Conservation (phyloP, 1,140 invertebrate species). For the Ostrea edulis region DNA sequence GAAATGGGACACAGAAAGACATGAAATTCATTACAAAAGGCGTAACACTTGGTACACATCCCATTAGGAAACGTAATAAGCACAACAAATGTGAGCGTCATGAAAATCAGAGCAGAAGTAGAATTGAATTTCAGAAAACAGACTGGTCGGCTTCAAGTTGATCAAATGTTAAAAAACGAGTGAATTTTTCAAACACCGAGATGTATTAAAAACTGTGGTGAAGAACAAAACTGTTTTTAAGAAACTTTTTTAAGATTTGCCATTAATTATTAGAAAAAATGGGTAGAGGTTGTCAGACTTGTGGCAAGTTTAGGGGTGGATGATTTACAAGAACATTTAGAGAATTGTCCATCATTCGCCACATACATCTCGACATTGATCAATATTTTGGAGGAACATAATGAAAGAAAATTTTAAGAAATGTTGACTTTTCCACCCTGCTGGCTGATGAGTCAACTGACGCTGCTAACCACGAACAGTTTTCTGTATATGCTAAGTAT, state of each 20-base stretch:
- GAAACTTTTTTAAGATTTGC: conserved; percentile 44
- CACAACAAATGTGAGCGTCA: conserved; percentile 50
- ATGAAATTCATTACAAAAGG: conserved; percentile 19
- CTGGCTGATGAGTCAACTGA: conserved; percentile 44
- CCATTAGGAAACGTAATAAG: conserved; percentile 41
- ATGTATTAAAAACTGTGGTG: conserved; percentile 7
- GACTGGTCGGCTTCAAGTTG: conserved; percentile 9
- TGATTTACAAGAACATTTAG: conserved; percentile 13
- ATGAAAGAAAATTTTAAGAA: conserved; percentile 5
- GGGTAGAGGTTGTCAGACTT: conserved; percentile 25
- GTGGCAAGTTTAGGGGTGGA: conserved; percentile 15
- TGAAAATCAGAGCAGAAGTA: conserved; percentile 20
- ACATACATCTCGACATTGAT: conserved; percentile 32
- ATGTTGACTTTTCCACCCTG: conserved; percentile 12
- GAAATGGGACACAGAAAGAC: background rate
- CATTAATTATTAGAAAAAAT: conserved; percentile 46
- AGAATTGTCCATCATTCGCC: background rate
- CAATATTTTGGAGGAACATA: background rate
- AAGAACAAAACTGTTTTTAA: conserved; percentile 46
- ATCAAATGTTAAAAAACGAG: background rate
- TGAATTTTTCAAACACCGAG: conserved; percentile 13
- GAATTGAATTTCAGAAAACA: conserved; percentile 9
- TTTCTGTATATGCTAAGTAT: background rate
- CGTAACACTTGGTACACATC: conserved; percentile 47
- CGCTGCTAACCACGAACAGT: background rate